Evolutionary conservation across 1,140 invertebrate species (phyloP), one percentile per base, ranked within the genome.

Genomic region (Drosophila malerkotliana): DNA sequence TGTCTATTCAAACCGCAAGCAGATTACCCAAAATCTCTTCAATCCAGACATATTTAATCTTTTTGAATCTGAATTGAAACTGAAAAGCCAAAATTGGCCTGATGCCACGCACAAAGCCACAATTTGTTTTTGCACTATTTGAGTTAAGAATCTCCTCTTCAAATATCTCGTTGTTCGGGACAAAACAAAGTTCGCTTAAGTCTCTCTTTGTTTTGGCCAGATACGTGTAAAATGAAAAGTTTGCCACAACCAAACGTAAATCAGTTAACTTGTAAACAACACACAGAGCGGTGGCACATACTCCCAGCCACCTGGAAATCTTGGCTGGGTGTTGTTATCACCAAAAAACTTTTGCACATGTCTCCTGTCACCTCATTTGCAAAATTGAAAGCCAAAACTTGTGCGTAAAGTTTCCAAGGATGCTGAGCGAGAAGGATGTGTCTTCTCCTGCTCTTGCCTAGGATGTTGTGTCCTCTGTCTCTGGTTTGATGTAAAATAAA

Each of bases 331-430:
- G 67, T 62, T 82, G 87, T 85, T 77, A 34, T 63, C 41, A 37
- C 41, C n/a, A 80, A 73, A 87, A 56, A 66, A 49, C 55, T 63
- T 87, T 74, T 74, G 74, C 69, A 78, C 81, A 78, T 85, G 81
- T 85, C 82, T 87, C 59, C 66, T 69, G 74, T 71, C 83, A 87
- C 79, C 83, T 87, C 79, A 87, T 87, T 88, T 87, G 67, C 83
- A 77, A 88, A 87, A 88, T 79, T 88, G 75, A 87, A 87, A 83
- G 82, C 87, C 82, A 87, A 87, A 88, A 87, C 83, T 87, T 87
- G 75, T 77, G 51, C 51, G n/a, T 49, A 84, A 84, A 84, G 72
- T 84, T 85, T 47, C 32, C 51, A 18, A 54, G 34, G 30, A 55
- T 45, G 69, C 28, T 15, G 12, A 7, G 34, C 34, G 10, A 37